Conservation (phyloP, 2,113 vertebrate species). For the Corydoras maculifer region DNA sequence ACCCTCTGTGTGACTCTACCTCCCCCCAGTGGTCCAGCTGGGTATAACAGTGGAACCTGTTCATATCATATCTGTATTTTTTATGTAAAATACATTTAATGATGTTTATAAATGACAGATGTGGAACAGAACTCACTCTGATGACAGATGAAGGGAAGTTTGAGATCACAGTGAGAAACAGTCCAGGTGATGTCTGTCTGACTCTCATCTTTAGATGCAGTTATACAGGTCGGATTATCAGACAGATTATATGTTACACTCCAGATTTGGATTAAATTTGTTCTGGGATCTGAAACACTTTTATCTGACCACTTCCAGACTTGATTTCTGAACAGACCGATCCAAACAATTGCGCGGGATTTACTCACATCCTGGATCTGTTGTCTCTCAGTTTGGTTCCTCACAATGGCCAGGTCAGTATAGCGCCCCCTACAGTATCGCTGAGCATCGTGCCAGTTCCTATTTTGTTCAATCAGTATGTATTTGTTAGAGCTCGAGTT, state of each 20-base stretch:
- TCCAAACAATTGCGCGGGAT: background rate
- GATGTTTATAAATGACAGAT: background rate
- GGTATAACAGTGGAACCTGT: no score
- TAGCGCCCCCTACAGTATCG: constrained; percentile 1
- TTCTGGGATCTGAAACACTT: background rate
- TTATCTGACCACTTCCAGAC: background rate
- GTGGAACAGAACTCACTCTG: background rate
- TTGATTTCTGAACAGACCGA: background rate
- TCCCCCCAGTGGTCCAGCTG: no score
- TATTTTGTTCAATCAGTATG: background rate
- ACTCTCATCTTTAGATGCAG: no score
- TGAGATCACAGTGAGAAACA: background rate
- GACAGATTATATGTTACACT: no score
- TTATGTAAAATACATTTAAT: background rate
- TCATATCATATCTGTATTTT: background rate
- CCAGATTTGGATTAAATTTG: background rate
- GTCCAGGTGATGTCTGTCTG: background rate
- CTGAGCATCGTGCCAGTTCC: background rate
- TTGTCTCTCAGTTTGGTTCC: background rate
- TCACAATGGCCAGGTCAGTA: constrained; percentile 5
- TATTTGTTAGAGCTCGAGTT: background rate
- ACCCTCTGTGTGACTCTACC: no score
- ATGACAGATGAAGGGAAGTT: background rate
- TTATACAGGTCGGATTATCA: background rate
- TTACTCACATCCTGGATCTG: background rate